Evolutionary conservation across 2,888 invertebrate species (phyloP).

Genomic region (Dynastes hyllus): DNA sequence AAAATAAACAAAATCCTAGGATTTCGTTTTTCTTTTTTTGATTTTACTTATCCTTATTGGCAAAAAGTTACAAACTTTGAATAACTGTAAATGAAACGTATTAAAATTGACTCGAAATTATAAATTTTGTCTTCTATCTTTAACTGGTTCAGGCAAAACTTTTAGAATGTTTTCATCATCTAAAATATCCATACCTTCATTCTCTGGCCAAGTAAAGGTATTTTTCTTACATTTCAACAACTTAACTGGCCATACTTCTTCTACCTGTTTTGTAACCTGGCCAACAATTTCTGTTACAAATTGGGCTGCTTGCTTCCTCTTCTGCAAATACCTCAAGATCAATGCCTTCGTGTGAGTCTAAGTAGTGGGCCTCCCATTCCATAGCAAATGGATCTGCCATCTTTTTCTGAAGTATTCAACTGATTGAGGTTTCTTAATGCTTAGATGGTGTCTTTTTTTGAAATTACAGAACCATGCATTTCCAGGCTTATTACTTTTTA

Average conservation of each 20-base stretch:
- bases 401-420: neutral
- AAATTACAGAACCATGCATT: too few relatives aligned
- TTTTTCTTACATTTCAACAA: neutral
- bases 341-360: neutral
- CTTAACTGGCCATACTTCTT: neutral
- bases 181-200: neutral
- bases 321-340: neutral
- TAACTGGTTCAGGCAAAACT: too few relatives aligned
- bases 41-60: too few relatives aligned
- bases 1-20: too few relatives aligned
- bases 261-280: neutral
- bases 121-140: too few relatives aligned
- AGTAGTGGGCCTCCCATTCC: too few relatives aligned
- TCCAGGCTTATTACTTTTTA: too few relatives aligned
- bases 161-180: neutral
- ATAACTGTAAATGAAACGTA: too few relatives aligned
- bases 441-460: neutral
- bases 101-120: too few relatives aligned
- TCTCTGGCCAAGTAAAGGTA: neutral
- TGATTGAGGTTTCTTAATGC: neutral
- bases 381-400: neutral
- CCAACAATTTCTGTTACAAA: neutral
- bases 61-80: too few relatives aligned
- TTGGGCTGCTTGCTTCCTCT: neutral
- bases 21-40: too few relatives aligned